phyloP scores from a whole-genome alignment of 2,888 invertebrate species.

The Pocota personata region DNA sequence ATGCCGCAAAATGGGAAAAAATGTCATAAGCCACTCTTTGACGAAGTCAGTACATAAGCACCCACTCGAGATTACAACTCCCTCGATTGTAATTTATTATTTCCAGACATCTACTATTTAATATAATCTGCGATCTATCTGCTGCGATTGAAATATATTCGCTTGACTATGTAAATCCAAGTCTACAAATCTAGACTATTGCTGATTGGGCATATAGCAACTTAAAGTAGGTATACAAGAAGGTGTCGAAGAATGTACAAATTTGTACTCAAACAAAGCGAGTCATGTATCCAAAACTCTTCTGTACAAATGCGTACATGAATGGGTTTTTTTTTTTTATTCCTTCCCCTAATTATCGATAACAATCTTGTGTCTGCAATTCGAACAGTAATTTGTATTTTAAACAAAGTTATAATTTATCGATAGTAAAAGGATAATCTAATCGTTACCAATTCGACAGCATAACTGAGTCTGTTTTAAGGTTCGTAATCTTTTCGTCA shows the following conservation, averaged over 20 bases:
- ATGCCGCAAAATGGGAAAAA: no score
- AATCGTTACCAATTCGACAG: not conserved
- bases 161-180: no score
- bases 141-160: no score
- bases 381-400: not conserved
- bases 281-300: not conserved
- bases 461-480: not conserved
- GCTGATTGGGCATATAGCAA: not conserved
- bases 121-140: no score
- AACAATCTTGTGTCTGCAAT: not conserved
- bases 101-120: not conserved
- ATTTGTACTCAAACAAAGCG: not conserved
- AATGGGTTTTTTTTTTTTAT: not conserved
- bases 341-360: not conserved
- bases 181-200: not conserved
- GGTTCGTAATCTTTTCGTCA: not conserved
- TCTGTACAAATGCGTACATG: not conserved
- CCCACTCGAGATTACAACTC: not conserved
- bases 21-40: no score
- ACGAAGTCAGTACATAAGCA: no score
- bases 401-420: no score
- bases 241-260: no score
- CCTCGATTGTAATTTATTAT: not conserved
- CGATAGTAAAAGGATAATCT: not conserved
- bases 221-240: not conserved